These are phyloP conservation scores for Phallusia fumigata DNA, from an alignment of 23 tunicate genomes.

Conservation along the genomic window DNA sequence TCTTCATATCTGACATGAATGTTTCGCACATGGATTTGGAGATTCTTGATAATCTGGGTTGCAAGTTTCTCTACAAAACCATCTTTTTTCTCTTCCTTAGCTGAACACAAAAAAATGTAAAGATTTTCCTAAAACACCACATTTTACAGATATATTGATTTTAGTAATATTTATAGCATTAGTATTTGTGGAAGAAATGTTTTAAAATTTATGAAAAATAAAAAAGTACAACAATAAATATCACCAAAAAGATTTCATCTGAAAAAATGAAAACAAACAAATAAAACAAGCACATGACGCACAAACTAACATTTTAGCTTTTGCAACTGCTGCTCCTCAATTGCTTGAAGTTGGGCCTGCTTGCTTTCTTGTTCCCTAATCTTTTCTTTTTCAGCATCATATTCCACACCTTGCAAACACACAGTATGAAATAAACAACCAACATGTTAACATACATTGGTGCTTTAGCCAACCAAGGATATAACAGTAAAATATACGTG, in stretches of 20 bases:
- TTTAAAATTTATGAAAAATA: too few species aligned
- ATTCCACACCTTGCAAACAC: slow-evolving; percentile 15
- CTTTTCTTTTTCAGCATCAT: slow-evolving; percentile 75
- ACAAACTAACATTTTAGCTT: slow-evolving; percentile 24
- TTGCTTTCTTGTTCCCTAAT: slow-evolving; percentile 54
- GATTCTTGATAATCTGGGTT: slow-evolving; percentile 73
- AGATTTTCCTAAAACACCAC: too few species aligned
- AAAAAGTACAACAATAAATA: neutral
- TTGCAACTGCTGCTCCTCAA: slow-evolving; percentile 77
- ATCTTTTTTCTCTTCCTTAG: slow-evolving; percentile 46
- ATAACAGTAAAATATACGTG: neutral
- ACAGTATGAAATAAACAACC: too few species aligned
- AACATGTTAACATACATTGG: too few species aligned
- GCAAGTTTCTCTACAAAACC: slow-evolving; percentile 87
- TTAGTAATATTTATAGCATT: too few species aligned
- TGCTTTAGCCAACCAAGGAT: too few species aligned
- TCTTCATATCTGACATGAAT: slow-evolving; percentile 89
- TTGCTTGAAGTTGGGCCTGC: slow-evolving; percentile 64
- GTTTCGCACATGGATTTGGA: slow-evolving; percentile 65
- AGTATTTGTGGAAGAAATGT: too few species aligned
- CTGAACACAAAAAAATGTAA: too few species aligned
- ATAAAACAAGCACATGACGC: neutral
- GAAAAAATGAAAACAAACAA: neutral
- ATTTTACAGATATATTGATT: too few species aligned
- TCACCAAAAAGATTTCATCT: too few species aligned